Conservation (phyloP, 1,140 invertebrate species). For the Lithobius niger region DNA sequence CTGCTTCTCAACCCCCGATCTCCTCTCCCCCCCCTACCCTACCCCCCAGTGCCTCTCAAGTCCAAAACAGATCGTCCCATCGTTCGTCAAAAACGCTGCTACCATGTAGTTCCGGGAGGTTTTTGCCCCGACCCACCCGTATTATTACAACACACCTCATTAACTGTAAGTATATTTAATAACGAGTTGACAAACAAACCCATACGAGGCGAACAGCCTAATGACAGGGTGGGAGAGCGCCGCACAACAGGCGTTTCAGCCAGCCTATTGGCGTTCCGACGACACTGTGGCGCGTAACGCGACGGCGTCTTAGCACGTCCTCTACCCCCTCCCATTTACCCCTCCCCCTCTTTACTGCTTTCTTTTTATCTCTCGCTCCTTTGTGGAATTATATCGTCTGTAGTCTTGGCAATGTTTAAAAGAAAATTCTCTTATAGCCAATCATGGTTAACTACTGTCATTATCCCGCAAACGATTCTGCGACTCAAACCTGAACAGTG, state of each 20-base stretch:
- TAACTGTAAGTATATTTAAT: background rate
- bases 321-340: background rate
- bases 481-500: too few relatives aligned
- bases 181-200: slow-evolving; percentile 4
- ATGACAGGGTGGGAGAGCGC: background rate
- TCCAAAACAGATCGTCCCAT: too few relatives aligned
- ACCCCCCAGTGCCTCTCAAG: too few relatives aligned
- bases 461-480: too few relatives aligned
- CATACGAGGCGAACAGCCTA: background rate
- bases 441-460: too few relatives aligned
- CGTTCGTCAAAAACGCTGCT: too few relatives aligned
- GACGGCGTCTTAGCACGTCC: too few relatives aligned
- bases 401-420: too few relatives aligned
- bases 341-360: background rate
- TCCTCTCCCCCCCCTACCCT: too few relatives aligned
- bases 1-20: too few relatives aligned
- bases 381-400: background rate
- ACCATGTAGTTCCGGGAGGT: slow-evolving; percentile 1
- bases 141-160: slow-evolving; percentile 1
- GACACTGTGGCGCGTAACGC: background rate
- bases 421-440: too few relatives aligned
- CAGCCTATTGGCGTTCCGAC: background rate
- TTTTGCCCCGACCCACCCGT: background rate
- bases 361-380: background rate
- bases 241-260: too few relatives aligned